phyloP scores from a whole-genome alignment of 2,113 vertebrate genomes.

The Ageneiosus marmoratus region DNA sequence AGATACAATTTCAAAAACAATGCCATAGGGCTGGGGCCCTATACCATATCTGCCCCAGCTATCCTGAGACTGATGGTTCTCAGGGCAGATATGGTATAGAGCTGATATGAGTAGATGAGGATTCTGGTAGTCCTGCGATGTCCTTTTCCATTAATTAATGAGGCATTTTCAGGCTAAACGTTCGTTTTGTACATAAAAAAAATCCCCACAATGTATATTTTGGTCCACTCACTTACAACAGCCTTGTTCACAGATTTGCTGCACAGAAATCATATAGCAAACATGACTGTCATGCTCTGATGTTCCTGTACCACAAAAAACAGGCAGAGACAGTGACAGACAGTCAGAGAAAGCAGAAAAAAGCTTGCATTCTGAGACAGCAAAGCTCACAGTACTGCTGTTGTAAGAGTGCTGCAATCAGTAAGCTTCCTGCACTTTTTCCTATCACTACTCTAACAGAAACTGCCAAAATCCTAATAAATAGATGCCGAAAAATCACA shows the following conservation, averaged over 20 bases:
- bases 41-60: too few species aligned
- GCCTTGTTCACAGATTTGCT: slow-evolving; percentile 2
- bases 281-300: background rate
- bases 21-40: too few species aligned
- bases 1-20: background rate
- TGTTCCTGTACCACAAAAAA: background rate
- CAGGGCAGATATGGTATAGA: background rate
- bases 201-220: background rate
- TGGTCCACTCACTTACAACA: background rate
- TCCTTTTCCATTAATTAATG: too few species aligned
- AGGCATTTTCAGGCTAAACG: background rate
- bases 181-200: background rate
- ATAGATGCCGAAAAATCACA: slow-evolving; percentile 14
- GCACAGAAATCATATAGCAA: background rate
- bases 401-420: slow-evolving; percentile 37
- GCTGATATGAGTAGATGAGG: background rate
- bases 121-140: background rate
- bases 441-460: slow-evolving; percentile 1
- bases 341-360: background rate
- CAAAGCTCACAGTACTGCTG: background rate
- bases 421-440: background rate
- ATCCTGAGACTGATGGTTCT: too few species aligned
- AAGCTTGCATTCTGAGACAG: slow-evolving; percentile 5
- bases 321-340: background rate
- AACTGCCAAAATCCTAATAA: slow-evolving; percentile 1